Base-by-base conservation (phyloP, 1,140 invertebrate genomes). In the Glomeris maerens region DNA sequence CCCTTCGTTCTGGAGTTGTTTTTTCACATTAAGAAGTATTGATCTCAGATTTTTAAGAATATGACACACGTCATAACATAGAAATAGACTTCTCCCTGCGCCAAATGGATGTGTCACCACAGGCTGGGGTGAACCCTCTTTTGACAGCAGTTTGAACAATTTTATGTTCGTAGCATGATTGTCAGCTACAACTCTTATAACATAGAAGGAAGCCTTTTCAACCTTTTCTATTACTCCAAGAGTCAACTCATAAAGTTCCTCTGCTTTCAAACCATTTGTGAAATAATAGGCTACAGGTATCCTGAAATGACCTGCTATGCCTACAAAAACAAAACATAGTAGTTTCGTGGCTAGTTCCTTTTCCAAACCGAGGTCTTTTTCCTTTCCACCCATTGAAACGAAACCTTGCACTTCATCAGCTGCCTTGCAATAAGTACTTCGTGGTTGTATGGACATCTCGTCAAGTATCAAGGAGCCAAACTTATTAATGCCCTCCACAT, bases 221-320 rank as follows among this genome's bases (percentile, higher is more conserved):
- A 52, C 29, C 22, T 36, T 27, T 38, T 49, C 23, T 7, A 48
- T 7, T 3, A 52, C 45, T 26, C 39, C 14, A 1, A 26, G 7
- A 1, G 23, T 7, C n/a, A 52, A 4, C 10, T n/a, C 13, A 38
- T 2, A 20, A 5, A 47, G 29, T 3, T 47, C 20, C 1, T 31
- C 10, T 52, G 22, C 50, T 13, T 20, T n/a, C 25, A 52, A 23
- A 39, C 41, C 7, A 25, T 13, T 25, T 2, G 50, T 49, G 29
- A 52, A 52, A 40, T 39, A 52, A 25, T 49, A 49, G 14, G 45
- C 50, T 2, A 52, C 50, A 20, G 50, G 50, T 14, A 52, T 49
- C 20, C 25, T 29, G 21, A 47, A 47, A 3, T 7, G 7, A 5
- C 17, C 20, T 20, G 41, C 23, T 5, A 44, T 17, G 10, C 41